Conservation (phyloP, 2,797 vertebrate genomes). For the Periophthalmus magnuspinnatus region DNA sequence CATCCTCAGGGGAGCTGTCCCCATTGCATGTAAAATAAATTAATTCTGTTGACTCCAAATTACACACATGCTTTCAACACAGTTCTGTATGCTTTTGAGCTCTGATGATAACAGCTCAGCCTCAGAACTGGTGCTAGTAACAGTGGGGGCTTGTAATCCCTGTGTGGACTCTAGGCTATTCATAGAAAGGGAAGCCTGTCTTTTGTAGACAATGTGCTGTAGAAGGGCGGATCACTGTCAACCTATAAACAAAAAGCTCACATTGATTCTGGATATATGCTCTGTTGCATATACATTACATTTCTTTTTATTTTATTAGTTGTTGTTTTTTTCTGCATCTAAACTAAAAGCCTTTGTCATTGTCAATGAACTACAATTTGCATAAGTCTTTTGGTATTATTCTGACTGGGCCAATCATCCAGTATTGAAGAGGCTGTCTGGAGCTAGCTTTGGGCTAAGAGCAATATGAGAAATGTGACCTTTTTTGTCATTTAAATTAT, state of each 20-base stretch:
- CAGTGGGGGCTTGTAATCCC: slow-evolving; percentile 39
- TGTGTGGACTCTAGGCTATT: slow-evolving; percentile 46
- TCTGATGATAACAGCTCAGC: slow-evolving; percentile 1
- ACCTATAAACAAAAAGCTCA: slow-evolving; percentile 27
- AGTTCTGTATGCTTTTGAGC: slow-evolving; percentile 11
- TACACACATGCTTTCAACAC: background rate
- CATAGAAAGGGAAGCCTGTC: slow-evolving; percentile 59
- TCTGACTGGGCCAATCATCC: slow-evolving; percentile 34
- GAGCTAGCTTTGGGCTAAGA: slow-evolving; percentile 41
- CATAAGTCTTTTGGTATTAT: background rate
- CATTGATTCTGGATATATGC: background rate
- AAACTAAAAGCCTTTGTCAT: background rate
- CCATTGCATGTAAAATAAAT: slow-evolving; percentile 42
- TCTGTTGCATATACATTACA: no score
- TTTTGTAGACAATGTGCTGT: slow-evolving; percentile 50
- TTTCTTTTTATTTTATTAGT: background rate
- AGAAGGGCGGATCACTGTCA: slow-evolving; percentile 48
- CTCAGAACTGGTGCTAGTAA: slow-evolving; percentile 28
- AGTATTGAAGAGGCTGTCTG: slow-evolving; percentile 70
- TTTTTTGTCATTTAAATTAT: no score
- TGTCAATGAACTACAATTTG: background rate
- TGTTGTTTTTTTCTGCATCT: background rate
- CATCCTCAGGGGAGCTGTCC: slow-evolving; percentile 37
- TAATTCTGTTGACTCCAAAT: slow-evolving; percentile 9
- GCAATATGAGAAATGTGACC: slow-evolving; percentile 29